Base-by-base conservation (phyloP, 2,113 vertebrate genomes). In the Dicentrarchus labrax region DNA sequence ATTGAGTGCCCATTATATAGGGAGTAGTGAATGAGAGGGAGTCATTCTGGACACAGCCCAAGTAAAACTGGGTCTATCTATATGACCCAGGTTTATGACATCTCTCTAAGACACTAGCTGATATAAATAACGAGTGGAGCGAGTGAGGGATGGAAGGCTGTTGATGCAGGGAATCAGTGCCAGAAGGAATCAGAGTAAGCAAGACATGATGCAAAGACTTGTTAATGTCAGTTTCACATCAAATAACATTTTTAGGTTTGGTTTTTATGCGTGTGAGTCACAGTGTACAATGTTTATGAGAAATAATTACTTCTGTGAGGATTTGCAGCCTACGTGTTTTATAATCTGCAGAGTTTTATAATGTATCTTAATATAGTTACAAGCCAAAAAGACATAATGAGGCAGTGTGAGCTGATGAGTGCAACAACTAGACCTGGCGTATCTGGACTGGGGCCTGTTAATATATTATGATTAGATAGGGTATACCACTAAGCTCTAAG, bases 401-500 rank as follows among this genome's bases (percentile, higher is more conserved):
- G 76, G 76, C 66, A 71, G 8, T 21, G 12, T 13, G 39, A 65
- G 56, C 30, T 77, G 78, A 87, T 77, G 72, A 72, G 48, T 59
- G 62, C 62, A 68, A 68, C 65, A 85, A 56, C 39, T 74, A 36
- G 48, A 59, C 64, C 84, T 89, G 86, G 74, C 85, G 85, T 57
- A 62, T 72, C 76, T 78, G 84, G 68, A 74, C 69, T 22, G 64
- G 48, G 67, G 76, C 57, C 39, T 72, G 62, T 86, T 83, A 83
- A 84, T 84, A 78, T 38, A 73, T 69, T 78, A 78, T 89, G 76
- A 91, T 61, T 53, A 76, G 17, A 19, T 19, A 76, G 30, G 30
- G 45, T 65, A 62, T 59, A 65, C 59, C 30, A 51, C n/a, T 67
- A 47, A 47, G 54, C 17, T 62, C 56, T 67, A 82, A 80, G 59